Conservation (phyloP, 2,113 vertebrate species). For the Trochalopteron elliotii region DNA sequence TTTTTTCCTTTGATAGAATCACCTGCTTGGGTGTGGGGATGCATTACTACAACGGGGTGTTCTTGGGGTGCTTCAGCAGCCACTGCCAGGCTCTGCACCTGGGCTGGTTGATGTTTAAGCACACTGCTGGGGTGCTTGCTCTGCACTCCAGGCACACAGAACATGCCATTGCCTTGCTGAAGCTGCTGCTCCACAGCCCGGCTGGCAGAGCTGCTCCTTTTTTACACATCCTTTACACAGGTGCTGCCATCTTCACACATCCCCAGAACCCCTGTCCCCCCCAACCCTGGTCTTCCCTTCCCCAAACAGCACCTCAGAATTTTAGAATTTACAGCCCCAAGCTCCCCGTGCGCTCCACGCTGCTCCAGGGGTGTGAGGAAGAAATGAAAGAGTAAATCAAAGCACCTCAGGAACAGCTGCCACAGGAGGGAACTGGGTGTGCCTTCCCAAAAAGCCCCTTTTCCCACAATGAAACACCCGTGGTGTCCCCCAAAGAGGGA, state of each 20-base stretch:
- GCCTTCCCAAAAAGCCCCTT: neutral
- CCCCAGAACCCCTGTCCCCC: neutral
- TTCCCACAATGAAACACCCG: fast-evolving
- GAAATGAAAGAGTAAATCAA: constrained; percentile 20
- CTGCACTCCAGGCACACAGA: neutral
- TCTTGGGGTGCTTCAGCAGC: fast-evolving
- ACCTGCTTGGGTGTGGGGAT: neutral
- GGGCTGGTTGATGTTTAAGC: neutral
- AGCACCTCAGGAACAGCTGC: neutral
- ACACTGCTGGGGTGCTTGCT: neutral
- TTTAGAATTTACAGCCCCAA: neutral
- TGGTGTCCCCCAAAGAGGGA: fast-evolving
- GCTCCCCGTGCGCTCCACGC: neutral
- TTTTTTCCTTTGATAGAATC: neutral
- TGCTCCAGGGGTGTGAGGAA: neutral
- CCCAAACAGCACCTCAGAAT: neutral
- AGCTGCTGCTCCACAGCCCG: neutral
- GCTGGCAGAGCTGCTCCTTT: neutral
- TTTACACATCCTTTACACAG: no score
- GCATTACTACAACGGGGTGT: neutral
- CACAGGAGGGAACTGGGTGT: fast-evolving
- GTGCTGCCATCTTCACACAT: neutral
- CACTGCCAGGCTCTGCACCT: neutral
- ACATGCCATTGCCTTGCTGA: neutral
- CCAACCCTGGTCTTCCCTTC: neutral